Evolutionary conservation across 2,888 invertebrate genomes (phyloP).

Genomic region (Eupithecia vulgata): DNA sequence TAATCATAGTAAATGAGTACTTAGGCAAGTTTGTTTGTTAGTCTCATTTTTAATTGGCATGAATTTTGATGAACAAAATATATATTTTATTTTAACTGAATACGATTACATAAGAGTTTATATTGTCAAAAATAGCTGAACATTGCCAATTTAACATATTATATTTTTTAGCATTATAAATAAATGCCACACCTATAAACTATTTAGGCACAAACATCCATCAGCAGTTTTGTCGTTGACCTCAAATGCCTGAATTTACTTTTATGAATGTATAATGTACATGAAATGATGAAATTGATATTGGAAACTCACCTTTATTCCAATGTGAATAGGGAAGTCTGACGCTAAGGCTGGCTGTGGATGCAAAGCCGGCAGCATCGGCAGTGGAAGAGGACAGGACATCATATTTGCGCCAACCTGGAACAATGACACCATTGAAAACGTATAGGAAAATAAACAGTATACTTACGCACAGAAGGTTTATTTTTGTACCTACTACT

Average conservation of each 20-base stretch:
- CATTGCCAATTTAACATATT: not conserved
- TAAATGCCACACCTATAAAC: not conserved
- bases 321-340: slow-evolving; percentile 86
- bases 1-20: not conserved
- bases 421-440: not conserved
- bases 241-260: not conserved
- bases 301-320: slow-evolving; percentile 84
- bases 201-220: not conserved
- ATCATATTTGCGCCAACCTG: slow-evolving; percentile 85
- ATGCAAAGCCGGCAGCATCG: slow-evolving; percentile 85
- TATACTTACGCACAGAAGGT: not conserved
- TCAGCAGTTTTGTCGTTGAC: not conserved
- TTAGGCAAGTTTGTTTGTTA: not conserved
- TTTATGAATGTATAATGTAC: not conserved
- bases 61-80: not conserved
- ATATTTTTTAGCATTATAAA: too few relatives aligned
- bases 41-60: not conserved
- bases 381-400: slow-evolving; percentile 87
- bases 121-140: not conserved
- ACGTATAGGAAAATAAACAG: not conserved
- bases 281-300: not conserved
- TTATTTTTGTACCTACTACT: too few relatives aligned
- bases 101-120: not conserved
- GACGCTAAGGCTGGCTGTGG: slow-evolving; percentile 83
- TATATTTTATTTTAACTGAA: not conserved